Conservation (phyloP, 2,113 vertebrate species). For the Notiomystis cincta region DNA sequence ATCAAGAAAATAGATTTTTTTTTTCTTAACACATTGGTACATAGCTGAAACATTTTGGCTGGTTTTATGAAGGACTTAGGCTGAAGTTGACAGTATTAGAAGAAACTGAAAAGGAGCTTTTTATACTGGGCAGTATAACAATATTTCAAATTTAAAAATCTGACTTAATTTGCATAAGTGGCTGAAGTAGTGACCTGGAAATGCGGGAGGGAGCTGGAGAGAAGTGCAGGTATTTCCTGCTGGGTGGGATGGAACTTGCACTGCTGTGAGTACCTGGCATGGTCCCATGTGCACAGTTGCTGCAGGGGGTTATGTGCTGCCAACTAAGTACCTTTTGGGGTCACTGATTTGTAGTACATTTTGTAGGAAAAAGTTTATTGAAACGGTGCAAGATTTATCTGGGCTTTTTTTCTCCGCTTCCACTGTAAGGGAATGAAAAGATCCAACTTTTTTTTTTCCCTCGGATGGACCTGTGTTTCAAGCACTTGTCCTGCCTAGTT, state of each 20-base stretch:
- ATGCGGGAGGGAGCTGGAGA: neutral
- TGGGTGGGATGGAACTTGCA: neutral
- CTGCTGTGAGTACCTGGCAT: fast-evolving
- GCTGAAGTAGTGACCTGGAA: neutral
- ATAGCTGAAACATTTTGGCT: neutral
- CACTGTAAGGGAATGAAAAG: neutral
- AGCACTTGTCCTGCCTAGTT: neutral
- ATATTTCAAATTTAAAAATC: neutral
- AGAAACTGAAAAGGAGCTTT: neutral
- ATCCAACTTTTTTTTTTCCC: neutral
- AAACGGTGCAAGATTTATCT: neutral
- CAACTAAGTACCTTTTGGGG: neutral
- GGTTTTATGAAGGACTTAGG: neutral
- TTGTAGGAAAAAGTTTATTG: neutral
- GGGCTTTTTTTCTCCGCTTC: neutral
- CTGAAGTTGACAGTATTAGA: neutral
- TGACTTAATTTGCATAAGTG: neutral
- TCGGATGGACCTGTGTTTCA: neutral
- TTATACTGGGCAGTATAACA: neutral
- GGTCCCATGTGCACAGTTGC: neutral
- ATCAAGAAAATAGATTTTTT: neutral
- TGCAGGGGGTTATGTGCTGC: neutral
- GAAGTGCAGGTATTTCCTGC: neutral
- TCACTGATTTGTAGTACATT: neutral
- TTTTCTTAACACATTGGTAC: neutral